Evolutionary conservation across 2,888 invertebrate species (phyloP).

Genomic region (Diogma glabrata): DNA sequence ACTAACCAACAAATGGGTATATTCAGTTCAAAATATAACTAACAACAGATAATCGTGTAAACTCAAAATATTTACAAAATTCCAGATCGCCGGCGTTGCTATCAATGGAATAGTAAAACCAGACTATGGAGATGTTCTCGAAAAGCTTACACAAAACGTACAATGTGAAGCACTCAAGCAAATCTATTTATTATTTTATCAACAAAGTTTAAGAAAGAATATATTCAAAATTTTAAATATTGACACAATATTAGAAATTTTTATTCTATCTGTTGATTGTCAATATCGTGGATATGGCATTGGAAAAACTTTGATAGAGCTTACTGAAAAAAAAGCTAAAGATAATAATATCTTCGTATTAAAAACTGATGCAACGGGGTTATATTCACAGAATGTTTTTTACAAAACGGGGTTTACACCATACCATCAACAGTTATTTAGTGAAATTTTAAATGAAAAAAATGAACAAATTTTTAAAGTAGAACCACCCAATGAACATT

Average conservation of each 20-base stretch:
- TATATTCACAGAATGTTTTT: constrained; percentile 65
- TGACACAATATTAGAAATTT: constrained; percentile 62
- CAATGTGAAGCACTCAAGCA: constrained; percentile 52
- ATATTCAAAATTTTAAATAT: constrained; percentile 55
- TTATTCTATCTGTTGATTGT: constrained; percentile 64
- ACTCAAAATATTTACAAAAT: no score
- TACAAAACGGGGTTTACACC: constrained; percentile 53
- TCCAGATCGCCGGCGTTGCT: constrained; percentile 64
- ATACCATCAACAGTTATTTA: constrained; percentile 53
- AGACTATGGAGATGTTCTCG: constrained; percentile 63
- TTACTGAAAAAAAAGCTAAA: constrained; percentile 53
- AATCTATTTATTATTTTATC: constrained; percentile 65
- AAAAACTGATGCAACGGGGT: constrained; percentile 72
- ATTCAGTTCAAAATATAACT: no score
- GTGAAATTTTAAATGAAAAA: constrained; percentile 51
- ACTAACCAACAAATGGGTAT: no score
- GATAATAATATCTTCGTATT: constrained; percentile 56
- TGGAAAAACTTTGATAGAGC: constrained; percentile 56
- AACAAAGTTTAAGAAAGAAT: constrained; percentile 54
- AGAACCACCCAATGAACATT: no score
- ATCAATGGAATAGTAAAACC: constrained; percentile 63
- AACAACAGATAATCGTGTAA: no score
- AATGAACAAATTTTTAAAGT: constrained; percentile 48
- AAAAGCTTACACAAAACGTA: constrained; percentile 55
- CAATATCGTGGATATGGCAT: constrained; percentile 61